A percentile compares a stretch with the other conserved stretches of the same genome.
These are phyloP conservation scores for Andrena cerasifolii DNA, from an alignment of 1,140 invertebrate species.

Conservation along the genomic window DNA sequence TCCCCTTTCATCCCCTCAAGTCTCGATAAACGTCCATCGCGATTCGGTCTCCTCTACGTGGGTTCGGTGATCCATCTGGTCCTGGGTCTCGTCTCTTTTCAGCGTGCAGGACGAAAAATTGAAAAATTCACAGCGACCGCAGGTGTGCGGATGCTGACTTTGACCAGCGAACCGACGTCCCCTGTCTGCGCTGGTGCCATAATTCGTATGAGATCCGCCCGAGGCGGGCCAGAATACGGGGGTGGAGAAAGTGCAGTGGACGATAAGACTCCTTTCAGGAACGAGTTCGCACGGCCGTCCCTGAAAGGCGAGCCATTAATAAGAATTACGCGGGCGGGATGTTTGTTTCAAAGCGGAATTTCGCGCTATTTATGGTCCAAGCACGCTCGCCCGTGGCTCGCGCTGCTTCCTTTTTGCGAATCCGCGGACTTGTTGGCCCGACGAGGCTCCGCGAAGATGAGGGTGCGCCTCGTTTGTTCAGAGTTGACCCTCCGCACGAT, in stretches of 20 bases:
- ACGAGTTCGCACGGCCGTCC: neutral
- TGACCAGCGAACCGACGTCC: neutral
- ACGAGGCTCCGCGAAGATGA: too few species aligned
- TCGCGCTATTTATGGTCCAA: conserved; percentile 8
- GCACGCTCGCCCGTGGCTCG: neutral
- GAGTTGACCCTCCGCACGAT: neutral
- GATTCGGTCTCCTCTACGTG: neutral
- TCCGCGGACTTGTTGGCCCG: neutral
- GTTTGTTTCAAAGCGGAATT: conserved; percentile 19
- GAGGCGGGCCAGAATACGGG: too few species aligned
- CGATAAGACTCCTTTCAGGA: neutral
- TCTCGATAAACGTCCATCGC: conserved; percentile 34
- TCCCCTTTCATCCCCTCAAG: conserved; percentile 42
- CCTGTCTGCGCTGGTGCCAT: neutral
- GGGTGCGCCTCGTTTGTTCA: too few species aligned
- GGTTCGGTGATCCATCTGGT: neutral
- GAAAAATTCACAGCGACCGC: too few species aligned
- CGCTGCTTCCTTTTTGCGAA: neutral
- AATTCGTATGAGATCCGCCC: neutral
- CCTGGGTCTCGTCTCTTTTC: too few species aligned
- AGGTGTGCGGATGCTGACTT: neutral
- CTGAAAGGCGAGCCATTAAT: neutral
- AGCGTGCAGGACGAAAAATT: too few species aligned
- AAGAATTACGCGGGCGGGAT: conserved; percentile 36
- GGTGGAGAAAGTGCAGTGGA: conserved; percentile 4